A percentile compares a stretch with the other conserved stretches of the same genome.
Evolutionary conservation across 35 echinoderm and acorn worm genomes (phyloP).

Genomic region (Apostichopus californicus): DNA sequence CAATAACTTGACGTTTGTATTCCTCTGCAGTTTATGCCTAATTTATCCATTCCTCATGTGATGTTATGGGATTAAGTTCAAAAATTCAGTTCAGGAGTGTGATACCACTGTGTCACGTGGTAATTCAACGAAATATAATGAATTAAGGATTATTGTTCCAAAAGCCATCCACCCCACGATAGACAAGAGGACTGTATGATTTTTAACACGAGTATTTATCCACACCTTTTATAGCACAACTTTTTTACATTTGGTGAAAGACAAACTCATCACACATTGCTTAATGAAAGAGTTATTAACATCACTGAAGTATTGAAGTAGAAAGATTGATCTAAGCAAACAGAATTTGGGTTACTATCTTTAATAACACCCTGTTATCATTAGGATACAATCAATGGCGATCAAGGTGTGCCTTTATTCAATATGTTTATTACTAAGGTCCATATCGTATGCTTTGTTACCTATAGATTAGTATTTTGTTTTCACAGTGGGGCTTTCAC

Average conservation of each 20-base stretch:
- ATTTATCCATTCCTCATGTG: too few species aligned
- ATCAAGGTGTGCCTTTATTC: neutral
- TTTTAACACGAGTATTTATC: neutral
- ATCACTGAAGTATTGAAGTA: neutral
- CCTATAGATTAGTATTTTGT: neutral
- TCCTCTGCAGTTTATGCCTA: too few species aligned
- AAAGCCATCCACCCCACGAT: too few species aligned
- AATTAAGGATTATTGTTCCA: too few species aligned
- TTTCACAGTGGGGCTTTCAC: conserved; percentile 11
- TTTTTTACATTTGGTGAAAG: neutral
- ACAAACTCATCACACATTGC: neutral
- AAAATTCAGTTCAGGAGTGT: too few species aligned
- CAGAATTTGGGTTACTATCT: neutral
- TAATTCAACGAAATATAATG: too few species aligned
- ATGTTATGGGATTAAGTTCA: too few species aligned
- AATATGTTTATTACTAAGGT: neutral
- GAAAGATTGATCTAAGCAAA: conserved; percentile 1
- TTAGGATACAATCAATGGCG: neutral
- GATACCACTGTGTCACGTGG: too few species aligned
- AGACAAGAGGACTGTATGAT: too few species aligned
- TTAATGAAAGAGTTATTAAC: neutral
- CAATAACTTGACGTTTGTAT: too few species aligned
- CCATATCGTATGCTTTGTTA: neutral
- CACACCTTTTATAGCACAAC: neutral
- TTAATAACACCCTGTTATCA: neutral